Evolutionary conservation across 2,113 vertebrate genomes (phyloP).

Genomic region (Dascyllus trimaculatus): DNA sequence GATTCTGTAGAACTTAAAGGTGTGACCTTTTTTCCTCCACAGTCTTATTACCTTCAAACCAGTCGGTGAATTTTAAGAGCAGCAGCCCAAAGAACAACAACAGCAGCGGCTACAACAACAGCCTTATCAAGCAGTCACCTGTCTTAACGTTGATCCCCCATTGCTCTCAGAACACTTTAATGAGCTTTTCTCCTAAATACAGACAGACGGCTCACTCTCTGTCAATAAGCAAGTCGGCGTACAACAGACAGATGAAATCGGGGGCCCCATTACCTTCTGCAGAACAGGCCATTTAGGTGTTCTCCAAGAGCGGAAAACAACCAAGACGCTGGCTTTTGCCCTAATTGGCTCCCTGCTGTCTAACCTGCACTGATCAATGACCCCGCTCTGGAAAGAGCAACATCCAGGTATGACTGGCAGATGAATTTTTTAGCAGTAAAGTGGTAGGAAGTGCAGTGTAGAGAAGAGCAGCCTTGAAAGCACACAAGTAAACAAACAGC

Average conservation of each 20-base stretch:
- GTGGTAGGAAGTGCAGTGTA: constrained; percentile 16
- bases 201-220: constrained; percentile 35
- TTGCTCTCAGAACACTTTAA: constrained; percentile 59
- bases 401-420: constrained; percentile 58
- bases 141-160: constrained; percentile 44
- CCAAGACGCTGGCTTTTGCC: constrained; percentile 48
- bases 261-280: constrained; percentile 46
- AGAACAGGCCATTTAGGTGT: constrained; percentile 56
- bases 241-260: constrained; percentile 52
- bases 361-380: constrained; percentile 78
- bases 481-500: background rate
- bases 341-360: constrained; percentile 81
- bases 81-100: constrained; percentile 26
- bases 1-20: background rate
- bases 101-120: constrained; percentile 18
- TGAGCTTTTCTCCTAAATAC: constrained; percentile 65
- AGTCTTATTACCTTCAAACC: background rate
- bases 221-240: constrained; percentile 52
- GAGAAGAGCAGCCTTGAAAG: background rate
- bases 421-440: constrained; percentile 60
- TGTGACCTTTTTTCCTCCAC: background rate
- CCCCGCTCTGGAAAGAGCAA: constrained; percentile 66
- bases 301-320: constrained; percentile 56
- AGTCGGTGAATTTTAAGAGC: constrained; percentile 21
- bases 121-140: constrained; percentile 52